A percentile compares a stretch with the other conserved stretches of the same genome.
Conservation (phyloP, 2,797 vertebrate species). For the Uromys caudimaculatus region DNA sequence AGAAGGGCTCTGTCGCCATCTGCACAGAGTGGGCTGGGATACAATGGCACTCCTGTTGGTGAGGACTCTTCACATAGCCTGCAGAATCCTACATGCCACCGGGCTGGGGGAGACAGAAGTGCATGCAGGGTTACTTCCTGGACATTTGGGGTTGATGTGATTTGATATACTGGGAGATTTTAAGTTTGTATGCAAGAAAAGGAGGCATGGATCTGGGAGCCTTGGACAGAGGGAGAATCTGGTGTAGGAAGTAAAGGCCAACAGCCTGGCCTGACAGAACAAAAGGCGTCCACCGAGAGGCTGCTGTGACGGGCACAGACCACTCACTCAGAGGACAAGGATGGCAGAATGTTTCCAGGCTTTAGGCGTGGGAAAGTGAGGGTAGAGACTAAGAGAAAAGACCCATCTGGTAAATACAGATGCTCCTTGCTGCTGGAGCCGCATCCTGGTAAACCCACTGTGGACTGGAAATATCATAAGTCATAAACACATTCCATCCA, state of each 20-base stretch:
- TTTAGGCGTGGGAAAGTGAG: neutral
- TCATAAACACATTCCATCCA: neutral
- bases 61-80: constrained; percentile 50
- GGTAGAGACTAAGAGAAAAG: neutral
- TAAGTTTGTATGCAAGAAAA: neutral
- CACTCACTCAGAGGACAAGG: neutral
- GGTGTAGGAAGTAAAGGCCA: neutral
- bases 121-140: neutral
- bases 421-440: neutral
- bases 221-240: neutral
- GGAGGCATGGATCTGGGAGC: neutral
- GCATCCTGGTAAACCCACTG: neutral
- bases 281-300: neutral
- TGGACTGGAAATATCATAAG: neutral
- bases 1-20: constrained; percentile 73
- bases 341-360: neutral
- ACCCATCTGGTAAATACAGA: neutral
- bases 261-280: neutral
- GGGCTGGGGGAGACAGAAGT: neutral
- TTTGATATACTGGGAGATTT: neutral
- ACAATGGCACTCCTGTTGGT: constrained; percentile 72
- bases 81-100: constrained; percentile 19
- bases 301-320: neutral
- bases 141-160: neutral
- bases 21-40: neutral